Evolutionary conservation across 2,797 vertebrate species (phyloP).

Genomic region (Microctenopoma lineatum): DNA sequence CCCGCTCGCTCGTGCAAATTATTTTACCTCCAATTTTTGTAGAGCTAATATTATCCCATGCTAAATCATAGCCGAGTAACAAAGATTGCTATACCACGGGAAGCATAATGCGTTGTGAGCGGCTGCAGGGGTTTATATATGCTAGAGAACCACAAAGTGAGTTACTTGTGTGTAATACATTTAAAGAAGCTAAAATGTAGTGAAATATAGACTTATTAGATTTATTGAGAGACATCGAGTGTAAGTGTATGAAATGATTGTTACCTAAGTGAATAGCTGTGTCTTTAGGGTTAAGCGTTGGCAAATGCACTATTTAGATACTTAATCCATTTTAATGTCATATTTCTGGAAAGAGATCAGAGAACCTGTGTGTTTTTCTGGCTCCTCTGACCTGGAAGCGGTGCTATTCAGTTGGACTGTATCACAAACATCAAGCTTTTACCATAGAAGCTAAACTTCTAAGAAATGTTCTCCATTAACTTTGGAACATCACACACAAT

Average conservation of each 20-base stretch:
- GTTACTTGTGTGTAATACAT: slow-evolving; percentile 18
- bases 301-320: neutral
- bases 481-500: no score
- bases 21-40: neutral
- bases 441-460: no score
- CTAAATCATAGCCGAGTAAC: slow-evolving; percentile 20
- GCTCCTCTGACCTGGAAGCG: slow-evolving; percentile 21
- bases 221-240: neutral
- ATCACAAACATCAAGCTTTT: no score
- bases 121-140: neutral
- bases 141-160: slow-evolving; percentile 13
- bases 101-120: slow-evolving; percentile 42
- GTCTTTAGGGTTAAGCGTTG: neutral
- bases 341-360: neutral
- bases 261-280: neutral
- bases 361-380: slow-evolving; percentile 3
- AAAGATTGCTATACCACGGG: slow-evolving; percentile 36
- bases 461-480: no score
- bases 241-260: slow-evolving; percentile 2
- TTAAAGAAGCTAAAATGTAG: slow-evolving; percentile 1
- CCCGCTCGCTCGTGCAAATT: neutral
- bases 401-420: slow-evolving; percentile 10
- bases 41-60: slow-evolving; percentile 23
- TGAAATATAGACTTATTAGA: neutral
- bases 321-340: neutral